A percentile compares a stretch with the other conserved stretches of the same genome.
These are phyloP conservation scores for Xestobium rufovillosum DNA, from an alignment of 2,888 invertebrate genomes.

Conservation along the genomic window DNA sequence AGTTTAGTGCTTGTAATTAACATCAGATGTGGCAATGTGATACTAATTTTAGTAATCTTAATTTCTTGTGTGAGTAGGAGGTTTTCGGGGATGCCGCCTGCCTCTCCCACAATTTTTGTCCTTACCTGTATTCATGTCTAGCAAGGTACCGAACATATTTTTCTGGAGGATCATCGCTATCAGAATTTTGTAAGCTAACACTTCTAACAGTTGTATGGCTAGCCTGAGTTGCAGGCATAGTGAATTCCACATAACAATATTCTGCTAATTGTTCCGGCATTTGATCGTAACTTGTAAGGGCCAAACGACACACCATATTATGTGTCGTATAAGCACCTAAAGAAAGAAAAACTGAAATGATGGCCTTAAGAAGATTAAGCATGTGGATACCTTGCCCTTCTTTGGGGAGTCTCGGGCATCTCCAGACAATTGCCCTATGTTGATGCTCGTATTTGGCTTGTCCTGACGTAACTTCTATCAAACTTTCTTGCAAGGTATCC, in stretches of 20 bases:
- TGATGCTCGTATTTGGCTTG: constrained; percentile 99
- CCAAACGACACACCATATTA: constrained; percentile 88
- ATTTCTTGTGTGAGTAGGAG: too few relatives aligned
- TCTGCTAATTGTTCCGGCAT: constrained; percentile 89
- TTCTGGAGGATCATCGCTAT: constrained; percentile 87
- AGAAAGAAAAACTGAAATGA: constrained; percentile 21
- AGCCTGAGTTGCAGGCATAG: constrained; percentile 95
- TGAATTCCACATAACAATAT: constrained; percentile 89
- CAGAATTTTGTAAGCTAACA: constrained; percentile 80
- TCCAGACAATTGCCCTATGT: constrained; percentile 95
- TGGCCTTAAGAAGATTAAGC: constrained; percentile 5
- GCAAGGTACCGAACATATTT: constrained; percentile 96
- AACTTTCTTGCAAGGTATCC: constrained; percentile 80
- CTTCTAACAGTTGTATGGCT: constrained; percentile 95
- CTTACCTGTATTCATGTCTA: constrained; percentile 88
- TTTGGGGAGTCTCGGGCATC: constrained; percentile 94
- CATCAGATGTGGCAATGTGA: too few relatives aligned
- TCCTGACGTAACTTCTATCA: constrained; percentile 94
- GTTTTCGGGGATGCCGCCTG: too few relatives aligned
- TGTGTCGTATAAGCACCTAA: constrained; percentile 96
- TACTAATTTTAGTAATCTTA: too few relatives aligned
- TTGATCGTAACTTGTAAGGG: constrained; percentile 94
- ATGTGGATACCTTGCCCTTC: constrained; percentile 85
- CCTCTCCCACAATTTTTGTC: too few relatives aligned
- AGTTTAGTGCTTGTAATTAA: too few relatives aligned